A percentile compares a stretch with the other conserved stretches of the same genome.
These are phyloP conservation scores for Microcebus jonahi DNA, from an alignment of 2,113 vertebrate genomes.

Conservation along the genomic window DNA sequence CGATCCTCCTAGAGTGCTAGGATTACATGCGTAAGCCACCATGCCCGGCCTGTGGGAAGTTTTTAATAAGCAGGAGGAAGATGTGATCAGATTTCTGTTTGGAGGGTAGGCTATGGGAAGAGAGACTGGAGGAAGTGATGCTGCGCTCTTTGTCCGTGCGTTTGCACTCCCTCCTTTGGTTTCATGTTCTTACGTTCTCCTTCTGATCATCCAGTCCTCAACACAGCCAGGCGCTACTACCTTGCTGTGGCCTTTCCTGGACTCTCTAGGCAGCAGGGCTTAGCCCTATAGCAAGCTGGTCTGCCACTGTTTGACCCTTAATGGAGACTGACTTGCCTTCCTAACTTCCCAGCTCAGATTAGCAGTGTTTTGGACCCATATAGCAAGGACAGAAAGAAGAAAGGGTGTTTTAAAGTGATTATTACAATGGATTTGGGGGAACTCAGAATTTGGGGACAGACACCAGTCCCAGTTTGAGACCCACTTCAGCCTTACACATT, in stretches of 20 bases:
- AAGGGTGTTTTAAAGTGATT: background rate
- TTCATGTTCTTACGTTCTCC: background rate
- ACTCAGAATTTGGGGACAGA: background rate
- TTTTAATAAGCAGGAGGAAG: background rate
- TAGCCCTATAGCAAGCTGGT: background rate
- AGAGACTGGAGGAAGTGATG: background rate
- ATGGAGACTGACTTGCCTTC: background rate
- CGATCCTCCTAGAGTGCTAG: too few species aligned
- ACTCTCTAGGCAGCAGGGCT: background rate
- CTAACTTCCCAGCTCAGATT: background rate
- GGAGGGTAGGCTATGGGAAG: background rate
- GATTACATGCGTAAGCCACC: too few species aligned
- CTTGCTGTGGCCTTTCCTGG: background rate
- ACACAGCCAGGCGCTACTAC: background rate
- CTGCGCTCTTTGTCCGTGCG: background rate
- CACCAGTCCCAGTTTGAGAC: background rate
- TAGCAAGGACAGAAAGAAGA: background rate
- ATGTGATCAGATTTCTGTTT: background rate
- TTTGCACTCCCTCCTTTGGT: background rate
- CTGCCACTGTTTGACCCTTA: background rate
- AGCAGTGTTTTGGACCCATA: background rate
- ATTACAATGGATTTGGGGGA: background rate
- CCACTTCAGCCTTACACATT: background rate
- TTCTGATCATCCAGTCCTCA: background rate
- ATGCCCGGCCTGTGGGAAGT: background rate